Base-by-base conservation (phyloP, 2,113 vertebrate species). In the Amphiprion ocellaris region DNA sequence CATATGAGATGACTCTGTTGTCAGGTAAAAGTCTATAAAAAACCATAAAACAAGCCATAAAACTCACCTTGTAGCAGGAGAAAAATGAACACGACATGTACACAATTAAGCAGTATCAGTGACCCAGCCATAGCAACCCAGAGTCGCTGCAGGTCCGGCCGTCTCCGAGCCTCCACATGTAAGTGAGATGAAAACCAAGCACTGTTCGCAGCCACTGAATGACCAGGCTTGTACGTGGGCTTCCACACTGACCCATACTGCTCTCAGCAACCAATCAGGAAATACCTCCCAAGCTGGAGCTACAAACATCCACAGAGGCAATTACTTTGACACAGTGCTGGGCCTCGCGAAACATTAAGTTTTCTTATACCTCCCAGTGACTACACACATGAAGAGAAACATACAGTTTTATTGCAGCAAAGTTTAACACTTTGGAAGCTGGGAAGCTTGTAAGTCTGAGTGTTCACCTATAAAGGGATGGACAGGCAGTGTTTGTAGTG, bases 181-280 rank as follows among this genome's bases (percentile, higher is more conserved):
- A 89, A 87, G 86, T 55, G 37, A 74, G 75, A 88, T 90, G 90
- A 92, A 91, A 90, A 89, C 81, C 77, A 62, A 84, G 87, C 79
- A 77, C 86, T 92, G 91, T 92, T 90, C 91, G 53, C 78, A 69
- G 86, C 80, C 81, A 71, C 79, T 92, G 90, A 93, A 92, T 89
- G 93, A 87, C 81, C 89, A 72, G 69, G 73, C 87, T 88, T 93
- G 89, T 88, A 80, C 23, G 41, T 63, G 81, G 81, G 73, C 80
- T 87, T 83, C 88, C 82, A 89, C 86, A 74, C 76, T 87, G 88
- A 87, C 86, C 88, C 77, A 77, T 69, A 61, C 86, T 52, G 78
- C 90, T 92, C 88, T 67, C 76, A 82, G 81, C 77, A 46, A 90
- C 92, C 90, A 93, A 95, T 95, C 90, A 94, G 92, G 84, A 91